phyloP scores from a whole-genome alignment of 2,113 vertebrate species.

The Lycaon pictus region DNA sequence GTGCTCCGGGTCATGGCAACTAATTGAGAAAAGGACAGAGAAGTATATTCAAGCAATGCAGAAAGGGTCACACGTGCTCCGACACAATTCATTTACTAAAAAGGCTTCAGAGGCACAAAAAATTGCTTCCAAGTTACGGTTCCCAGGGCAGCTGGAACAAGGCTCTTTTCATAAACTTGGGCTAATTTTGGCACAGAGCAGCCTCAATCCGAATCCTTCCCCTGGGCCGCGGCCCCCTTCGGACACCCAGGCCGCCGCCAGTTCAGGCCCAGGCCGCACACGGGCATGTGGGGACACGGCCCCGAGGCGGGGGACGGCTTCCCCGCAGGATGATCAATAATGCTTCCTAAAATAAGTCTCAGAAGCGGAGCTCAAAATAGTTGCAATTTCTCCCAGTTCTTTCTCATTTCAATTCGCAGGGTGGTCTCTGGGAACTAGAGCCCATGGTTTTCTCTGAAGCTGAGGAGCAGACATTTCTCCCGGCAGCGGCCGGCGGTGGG shows the following conservation, averaged over 20 bases:
- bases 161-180: conserved; percentile 40
- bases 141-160: conserved; percentile 57
- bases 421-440: conserved; percentile 68
- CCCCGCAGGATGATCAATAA: conserved; percentile 73
- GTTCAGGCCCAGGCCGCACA: neutral
- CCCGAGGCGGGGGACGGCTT: neutral
- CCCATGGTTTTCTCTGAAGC: conserved; percentile 44
- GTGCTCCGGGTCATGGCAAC: neutral
- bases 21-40: conserved; percentile 42
- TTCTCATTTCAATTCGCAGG: conserved; percentile 64
- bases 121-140: neutral
- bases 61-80: neutral
- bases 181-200: conserved; percentile 50
- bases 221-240: neutral
- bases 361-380: conserved; percentile 73
- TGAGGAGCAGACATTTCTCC: neutral
- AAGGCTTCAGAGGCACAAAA: conserved; percentile 20
- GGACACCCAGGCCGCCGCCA: neutral
- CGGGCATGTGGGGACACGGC: neutral
- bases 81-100: conserved; percentile 53
- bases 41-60: neutral
- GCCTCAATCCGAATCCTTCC: neutral
- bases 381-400: conserved; percentile 55
- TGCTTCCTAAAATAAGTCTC: conserved; percentile 72
- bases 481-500: neutral